Base-by-base conservation (phyloP, 2,888 invertebrate species). In the Hypselothyrea guttata region DNA sequence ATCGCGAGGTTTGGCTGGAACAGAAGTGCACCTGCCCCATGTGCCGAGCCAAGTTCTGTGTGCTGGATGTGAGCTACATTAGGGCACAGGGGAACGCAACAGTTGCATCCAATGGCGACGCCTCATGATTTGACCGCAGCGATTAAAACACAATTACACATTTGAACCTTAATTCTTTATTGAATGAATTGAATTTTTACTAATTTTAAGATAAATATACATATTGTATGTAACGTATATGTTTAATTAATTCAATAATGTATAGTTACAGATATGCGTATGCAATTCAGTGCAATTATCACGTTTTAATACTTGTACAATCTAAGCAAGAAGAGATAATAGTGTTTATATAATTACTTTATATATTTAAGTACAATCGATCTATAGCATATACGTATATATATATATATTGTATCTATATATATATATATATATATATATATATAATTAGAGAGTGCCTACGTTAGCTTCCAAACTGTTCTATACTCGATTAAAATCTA, bases 21-120 rank as follows among this genome's bases (percentile, higher is more conserved):
- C 93, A 94, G 7, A 95, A 95, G 88, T 95, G 96, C 88, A 93
- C 96, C 0, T 97, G 97, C 89, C 97, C 97, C 5, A 94, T 96
- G 84, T 97, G 97, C 87, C 92, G 97, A 74, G 93, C 95, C 28
- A 91, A 91, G 45, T 97, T 97, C 91, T 97, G 97, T 88, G 90
- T 97, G 73, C 91, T 95, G 13, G 97, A 97, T 91, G 95, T 97
- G 15, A 93, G 93, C 77, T 92, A 84, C 49, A 84, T 90, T 58
- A 60, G 63, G 16, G 28, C 52, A n/a, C 53, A 40, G 15, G 37
- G 42, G 11, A 4, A 13, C 7, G 16, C 56, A 7, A 7, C 55
- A 1, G 30, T 33, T 2, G 22, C 41, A 22, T 13, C 3, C 33
- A 45, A 13, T 40, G 42, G 33, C 4, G 60, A 65, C 12, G 60